phyloP scores from a whole-genome alignment of 2,797 vertebrate genomes.

The Bucorvus abyssinicus region DNA sequence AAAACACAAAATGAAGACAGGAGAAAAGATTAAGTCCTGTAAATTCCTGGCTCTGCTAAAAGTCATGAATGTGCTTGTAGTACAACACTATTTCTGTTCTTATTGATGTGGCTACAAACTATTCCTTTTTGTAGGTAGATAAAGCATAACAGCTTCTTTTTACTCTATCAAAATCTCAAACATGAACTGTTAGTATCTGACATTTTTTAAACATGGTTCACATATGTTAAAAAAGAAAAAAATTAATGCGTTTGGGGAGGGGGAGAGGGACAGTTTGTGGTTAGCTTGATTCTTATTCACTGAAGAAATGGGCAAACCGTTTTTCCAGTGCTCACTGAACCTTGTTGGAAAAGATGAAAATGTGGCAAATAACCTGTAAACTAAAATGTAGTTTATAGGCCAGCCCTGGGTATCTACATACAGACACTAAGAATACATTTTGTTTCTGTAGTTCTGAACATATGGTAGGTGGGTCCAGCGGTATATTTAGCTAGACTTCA shows the following conservation, averaged over 20 bases:
- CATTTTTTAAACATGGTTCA: not conserved
- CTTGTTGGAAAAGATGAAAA: not conserved
- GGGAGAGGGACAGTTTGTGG: not conserved
- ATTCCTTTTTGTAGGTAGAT: not conserved
- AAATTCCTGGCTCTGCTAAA: not conserved
- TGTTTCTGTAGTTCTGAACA: not conserved
- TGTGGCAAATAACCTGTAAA: not conserved
- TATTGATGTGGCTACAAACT: not conserved
- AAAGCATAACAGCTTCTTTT: not conserved
- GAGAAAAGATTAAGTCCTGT: too few relatives aligned
- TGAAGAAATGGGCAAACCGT: not conserved
- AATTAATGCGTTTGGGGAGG: not conserved
- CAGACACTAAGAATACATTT: not conserved
- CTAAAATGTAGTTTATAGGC: not conserved
- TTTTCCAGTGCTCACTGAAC: not conserved
- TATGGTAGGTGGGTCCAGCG: not conserved
- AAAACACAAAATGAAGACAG: too few relatives aligned
- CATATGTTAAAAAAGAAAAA: not conserved
- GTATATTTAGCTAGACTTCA: not conserved
- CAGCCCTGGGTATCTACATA: not conserved
- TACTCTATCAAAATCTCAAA: not conserved
- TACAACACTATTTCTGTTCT: not conserved
- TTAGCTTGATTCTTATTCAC: not conserved
- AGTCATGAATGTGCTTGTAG: not conserved
- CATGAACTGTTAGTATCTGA: accelerated